A percentile compares a stretch with the other conserved stretches of the same genome.
Evolutionary conservation across 2,113 vertebrate genomes (phyloP).

Genomic region (Mustela nigripes): DNA sequence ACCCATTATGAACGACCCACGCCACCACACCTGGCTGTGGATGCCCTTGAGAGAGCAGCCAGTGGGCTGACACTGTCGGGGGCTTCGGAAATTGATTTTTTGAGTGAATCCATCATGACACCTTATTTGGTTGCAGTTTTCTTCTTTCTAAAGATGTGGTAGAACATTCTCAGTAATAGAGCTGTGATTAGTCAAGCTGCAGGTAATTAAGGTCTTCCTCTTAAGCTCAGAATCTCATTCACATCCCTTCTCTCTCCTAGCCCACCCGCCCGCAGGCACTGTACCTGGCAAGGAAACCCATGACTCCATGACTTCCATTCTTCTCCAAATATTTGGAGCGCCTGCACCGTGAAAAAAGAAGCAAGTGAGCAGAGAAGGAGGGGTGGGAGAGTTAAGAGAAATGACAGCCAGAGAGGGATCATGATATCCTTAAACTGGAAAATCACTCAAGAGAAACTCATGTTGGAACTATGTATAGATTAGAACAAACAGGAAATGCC

Average conservation of each 20-base stretch:
- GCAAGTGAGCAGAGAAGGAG: neutral
- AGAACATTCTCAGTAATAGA: neutral
- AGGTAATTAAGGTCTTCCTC: neutral
- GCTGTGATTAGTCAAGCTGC: neutral
- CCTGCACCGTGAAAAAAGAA: neutral
- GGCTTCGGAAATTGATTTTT: neutral
- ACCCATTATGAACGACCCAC: neutral
- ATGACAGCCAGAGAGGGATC: neutral
- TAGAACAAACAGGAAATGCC: neutral
- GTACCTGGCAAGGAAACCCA: neutral
- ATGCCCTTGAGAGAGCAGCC: neutral
- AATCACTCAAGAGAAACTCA: neutral
- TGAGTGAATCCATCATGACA: neutral
- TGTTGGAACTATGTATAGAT: neutral
- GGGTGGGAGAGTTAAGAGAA: neutral
- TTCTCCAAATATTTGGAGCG: neutral
- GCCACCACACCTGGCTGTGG: no score
- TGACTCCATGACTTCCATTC: neutral
- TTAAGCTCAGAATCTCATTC: neutral
- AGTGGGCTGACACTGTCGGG: neutral
- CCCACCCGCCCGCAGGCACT: neutral
- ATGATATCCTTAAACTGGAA: neutral
- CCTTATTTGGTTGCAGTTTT: constrained; percentile 11
- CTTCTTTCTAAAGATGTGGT: constrained; percentile 12
- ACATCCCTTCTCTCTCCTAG: neutral